Evolutionary conservation across 1,140 invertebrate genomes (phyloP), one percentile per base, ranked within the genome.

Genomic region (Homalodisca vitripennis): DNA sequence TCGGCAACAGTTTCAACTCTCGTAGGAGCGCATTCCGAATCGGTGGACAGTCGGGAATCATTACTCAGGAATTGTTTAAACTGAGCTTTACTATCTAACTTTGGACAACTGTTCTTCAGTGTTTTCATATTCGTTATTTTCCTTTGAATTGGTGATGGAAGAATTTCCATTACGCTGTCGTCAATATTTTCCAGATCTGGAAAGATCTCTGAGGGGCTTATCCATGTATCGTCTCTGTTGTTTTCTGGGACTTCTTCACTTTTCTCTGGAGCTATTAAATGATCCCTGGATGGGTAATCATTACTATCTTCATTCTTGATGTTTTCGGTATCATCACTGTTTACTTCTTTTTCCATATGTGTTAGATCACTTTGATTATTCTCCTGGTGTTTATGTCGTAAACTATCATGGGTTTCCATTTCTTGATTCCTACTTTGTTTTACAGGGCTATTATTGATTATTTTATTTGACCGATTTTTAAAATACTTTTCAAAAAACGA

Each of bases 101-200:
- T n/a, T n/a, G n/a, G n/a, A 13, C n/a, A 66, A 26, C 1, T 29
- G 20, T 17, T 66, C 47, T 66, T 66, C 20, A 66, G 27, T 47
- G 13, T 20, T 22, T 46, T 46, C 1, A 41, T 1, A 24, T 41
- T 47, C 1, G 10, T 1, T 29, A 69, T 62, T 60, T 69, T 69
- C 13, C 53, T 22, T 31, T 51, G 53, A 13, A 69, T n/a, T 20
- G 68, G 68, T 1, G 68, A 69, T 12, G 68, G 68, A 12, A 69
- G 24, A 0, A 69, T 34, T 13, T 62, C 14, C 26, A 69, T 47
- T 0, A 69, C 1, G 30, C 29, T 62, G 29, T 73, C 70, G 66
- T 74, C 73, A 24, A 73, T 67, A 24, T 64, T 51, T 27, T 70
- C 41, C 12, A 73, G 47, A 67, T 74, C 70, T 14, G 73, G 73